phyloP scores from a whole-genome alignment of 2,797 vertebrate genomes.

The Acanthurus lineatus region DNA sequence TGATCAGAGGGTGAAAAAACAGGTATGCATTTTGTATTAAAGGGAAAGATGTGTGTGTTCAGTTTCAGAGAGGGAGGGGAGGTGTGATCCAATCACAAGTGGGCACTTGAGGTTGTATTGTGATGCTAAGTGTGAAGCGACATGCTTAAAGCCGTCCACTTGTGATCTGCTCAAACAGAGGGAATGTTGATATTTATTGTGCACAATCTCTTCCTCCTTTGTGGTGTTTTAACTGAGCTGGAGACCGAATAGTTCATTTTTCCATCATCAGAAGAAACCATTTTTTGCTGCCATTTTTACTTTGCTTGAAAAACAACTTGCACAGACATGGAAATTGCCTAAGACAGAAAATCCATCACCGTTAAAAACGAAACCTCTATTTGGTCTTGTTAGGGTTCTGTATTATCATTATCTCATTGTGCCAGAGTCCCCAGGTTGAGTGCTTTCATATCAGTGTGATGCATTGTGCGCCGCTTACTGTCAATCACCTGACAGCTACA shows the following conservation, averaged over 20 bases:
- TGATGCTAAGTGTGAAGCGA: no score
- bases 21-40: no score
- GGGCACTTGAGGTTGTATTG: no score
- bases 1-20: no score
- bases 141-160: no score
- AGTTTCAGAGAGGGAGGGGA: no score
- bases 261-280: conserved; percentile 8
- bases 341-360: conserved; percentile 70
- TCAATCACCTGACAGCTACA: conserved; percentile 66
- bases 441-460: conserved; percentile 65
- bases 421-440: conserved; percentile 69
- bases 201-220: no score
- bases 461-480: conserved; percentile 64
- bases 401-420: conserved; percentile 75
- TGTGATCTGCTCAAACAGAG: no score
- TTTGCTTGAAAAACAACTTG: conserved; percentile 40
- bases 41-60: no score
- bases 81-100: no score
- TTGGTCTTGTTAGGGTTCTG: conserved; percentile 60
- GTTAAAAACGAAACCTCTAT: conserved; percentile 59
- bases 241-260: conserved; percentile 24
- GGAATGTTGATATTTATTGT: no score
- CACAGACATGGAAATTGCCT: conserved; percentile 53
- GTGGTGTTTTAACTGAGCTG: conserved; percentile 24
- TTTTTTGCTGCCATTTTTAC: conserved; percentile 28